These are phyloP conservation scores for Todus mexicanus DNA, from an alignment of 2,797 vertebrate genomes.

Conservation along the genomic window DNA sequence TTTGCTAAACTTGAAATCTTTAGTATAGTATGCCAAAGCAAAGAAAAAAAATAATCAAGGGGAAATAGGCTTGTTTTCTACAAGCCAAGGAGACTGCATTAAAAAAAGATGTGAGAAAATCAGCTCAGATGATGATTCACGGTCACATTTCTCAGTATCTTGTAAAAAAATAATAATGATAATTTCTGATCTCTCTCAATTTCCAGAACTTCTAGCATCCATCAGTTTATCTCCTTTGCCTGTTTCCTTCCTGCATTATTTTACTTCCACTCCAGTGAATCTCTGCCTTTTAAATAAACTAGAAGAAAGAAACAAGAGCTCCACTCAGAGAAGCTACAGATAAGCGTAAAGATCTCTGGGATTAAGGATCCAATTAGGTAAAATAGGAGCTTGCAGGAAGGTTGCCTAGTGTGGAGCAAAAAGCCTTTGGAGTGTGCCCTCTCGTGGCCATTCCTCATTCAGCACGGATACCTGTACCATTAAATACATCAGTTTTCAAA, in stretches of 20 bases:
- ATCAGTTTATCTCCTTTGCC: background rate
- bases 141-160: constrained; percentile 61
- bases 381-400: constrained; percentile 12
- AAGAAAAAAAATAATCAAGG: background rate
- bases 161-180: constrained; percentile 10
- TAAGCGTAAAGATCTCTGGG: constrained; percentile 28
- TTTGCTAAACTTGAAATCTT: constrained; percentile 35
- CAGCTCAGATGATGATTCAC: constrained; percentile 64
- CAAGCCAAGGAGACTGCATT: constrained; percentile 23
- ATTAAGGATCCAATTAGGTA: constrained; percentile 30
- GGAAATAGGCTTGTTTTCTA: constrained; percentile 27
- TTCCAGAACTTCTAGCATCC: background rate
- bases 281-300: constrained; percentile 9
- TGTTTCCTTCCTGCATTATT: constrained; percentile 9
- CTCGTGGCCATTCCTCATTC: constrained; percentile 70
- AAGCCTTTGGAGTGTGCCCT: constrained; percentile 76
- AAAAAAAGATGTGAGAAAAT: constrained; percentile 49
- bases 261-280: background rate
- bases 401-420: constrained; percentile 26
- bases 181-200: constrained; percentile 6
- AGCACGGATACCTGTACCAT: background rate
- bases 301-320: constrained; percentile 8
- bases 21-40: background rate
- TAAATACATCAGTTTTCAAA: background rate
- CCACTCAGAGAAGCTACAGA: constrained; percentile 18